phyloP scores from a whole-genome alignment of 1,140 invertebrate species.

The Drosophila sp. region DNA sequence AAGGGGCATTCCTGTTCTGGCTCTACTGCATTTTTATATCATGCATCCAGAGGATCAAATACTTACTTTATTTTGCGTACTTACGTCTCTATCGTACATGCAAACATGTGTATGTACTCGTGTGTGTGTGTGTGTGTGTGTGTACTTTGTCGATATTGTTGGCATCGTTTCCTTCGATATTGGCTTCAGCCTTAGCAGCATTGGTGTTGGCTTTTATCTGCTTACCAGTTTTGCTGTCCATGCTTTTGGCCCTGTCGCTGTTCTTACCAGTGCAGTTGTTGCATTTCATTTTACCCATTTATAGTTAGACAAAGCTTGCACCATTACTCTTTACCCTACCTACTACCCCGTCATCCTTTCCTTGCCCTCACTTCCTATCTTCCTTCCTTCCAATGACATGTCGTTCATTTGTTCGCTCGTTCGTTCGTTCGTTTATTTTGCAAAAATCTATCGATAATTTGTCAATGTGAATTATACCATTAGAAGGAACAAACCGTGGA shows the following conservation, averaged over 20 bases:
- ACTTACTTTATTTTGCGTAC: background rate
- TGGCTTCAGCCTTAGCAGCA: conserved; percentile 35
- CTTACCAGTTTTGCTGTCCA: conserved; percentile 11
- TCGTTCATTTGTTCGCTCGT: background rate
- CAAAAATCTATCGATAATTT: conserved; percentile 66
- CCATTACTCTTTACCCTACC: conserved; percentile 5
- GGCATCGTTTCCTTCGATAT: conserved; percentile 19
- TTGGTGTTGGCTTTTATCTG: conserved; percentile 38
- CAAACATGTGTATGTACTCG: background rate
- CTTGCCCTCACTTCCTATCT: too few species aligned
- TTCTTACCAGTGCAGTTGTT: conserved; percentile 52
- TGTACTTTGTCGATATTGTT: conserved; percentile 36
- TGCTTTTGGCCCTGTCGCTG: conserved; percentile 40
- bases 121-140: conserved; percentile 10
- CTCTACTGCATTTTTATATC: conserved; percentile 44
- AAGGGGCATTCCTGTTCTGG: conserved; percentile 19
- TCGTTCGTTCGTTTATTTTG: conserved; percentile 35
- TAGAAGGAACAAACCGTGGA: conserved; percentile 10
- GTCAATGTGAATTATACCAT: conserved; percentile 57
- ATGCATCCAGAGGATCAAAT: too few species aligned
- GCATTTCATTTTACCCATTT: conserved; percentile 51
- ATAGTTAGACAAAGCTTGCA: conserved; percentile 40
- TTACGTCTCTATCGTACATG: background rate
- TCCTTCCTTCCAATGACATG: conserved; percentile 15
- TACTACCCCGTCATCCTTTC: background rate